phyloP scores from a whole-genome alignment of 2,113 vertebrate species.

The Rissa tridactyla region DNA sequence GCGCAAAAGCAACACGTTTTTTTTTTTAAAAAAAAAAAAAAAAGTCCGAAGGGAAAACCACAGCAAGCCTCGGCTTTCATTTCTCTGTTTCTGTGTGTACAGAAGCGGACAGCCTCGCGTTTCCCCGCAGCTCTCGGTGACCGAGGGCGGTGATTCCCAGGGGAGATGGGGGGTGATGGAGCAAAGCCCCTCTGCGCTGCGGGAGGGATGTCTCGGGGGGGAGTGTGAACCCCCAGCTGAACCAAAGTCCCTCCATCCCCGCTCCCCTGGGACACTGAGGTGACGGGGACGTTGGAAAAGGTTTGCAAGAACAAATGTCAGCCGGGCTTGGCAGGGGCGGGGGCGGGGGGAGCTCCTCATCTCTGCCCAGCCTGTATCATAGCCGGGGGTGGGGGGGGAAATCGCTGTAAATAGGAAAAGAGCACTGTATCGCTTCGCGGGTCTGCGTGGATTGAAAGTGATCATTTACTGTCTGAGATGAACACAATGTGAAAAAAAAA shows the following conservation, averaged over 20 bases:
- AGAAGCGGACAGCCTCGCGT: neutral
- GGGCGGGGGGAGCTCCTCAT: neutral
- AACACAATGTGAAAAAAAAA: neutral
- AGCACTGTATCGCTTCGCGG: neutral
- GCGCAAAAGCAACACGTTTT: neutral
- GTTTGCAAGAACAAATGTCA: neutral
- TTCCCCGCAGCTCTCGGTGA: neutral
- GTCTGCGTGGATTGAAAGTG: neutral
- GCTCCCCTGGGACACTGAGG: fast-evolving
- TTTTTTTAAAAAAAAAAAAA: neutral
- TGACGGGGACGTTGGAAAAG: neutral
- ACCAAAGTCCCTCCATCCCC: neutral
- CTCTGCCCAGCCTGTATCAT: neutral
- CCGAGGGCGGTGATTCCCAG: neutral
- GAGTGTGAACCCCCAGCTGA: neutral
- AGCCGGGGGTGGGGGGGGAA: fast-evolving
- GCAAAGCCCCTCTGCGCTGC: neutral
- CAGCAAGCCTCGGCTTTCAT: neutral
- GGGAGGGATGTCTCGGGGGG: neutral
- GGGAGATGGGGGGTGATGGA: neutral
- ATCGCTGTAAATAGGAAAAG: conserved; percentile 30
- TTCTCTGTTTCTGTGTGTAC: neutral
- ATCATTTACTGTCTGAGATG: neutral
- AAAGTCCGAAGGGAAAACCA: neutral
- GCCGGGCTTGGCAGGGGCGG: too few species aligned